Evolutionary conservation across 2,113 vertebrate genomes (phyloP).

Genomic region (Tachysurus vachellii): DNA sequence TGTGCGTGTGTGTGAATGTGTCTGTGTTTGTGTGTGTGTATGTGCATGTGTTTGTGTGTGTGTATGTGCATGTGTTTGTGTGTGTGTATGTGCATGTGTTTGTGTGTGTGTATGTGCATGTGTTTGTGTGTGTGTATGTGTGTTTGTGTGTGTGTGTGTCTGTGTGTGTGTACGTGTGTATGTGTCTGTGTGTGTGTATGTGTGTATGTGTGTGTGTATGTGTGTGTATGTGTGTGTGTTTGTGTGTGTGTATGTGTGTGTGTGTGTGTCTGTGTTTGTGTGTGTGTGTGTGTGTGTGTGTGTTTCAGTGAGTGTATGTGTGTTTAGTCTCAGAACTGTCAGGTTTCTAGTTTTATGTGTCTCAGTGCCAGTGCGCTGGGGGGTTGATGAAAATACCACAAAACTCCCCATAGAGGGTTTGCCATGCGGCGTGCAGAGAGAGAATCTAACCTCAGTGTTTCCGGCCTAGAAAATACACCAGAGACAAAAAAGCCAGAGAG

Average conservation of each 20-base stretch:
- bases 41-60: neutral
- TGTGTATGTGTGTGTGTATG: neutral
- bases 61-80: neutral
- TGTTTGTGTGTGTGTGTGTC: neutral
- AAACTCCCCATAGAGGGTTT: conserved; percentile 66
- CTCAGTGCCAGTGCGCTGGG: conserved; percentile 72
- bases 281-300: no score
- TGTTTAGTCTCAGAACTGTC: neutral
- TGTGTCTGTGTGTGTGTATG: neutral
- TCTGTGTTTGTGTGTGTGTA: neutral
- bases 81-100: neutral
- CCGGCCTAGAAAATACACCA: conserved; percentile 76
- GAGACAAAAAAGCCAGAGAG: conserved; percentile 72
- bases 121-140: no score
- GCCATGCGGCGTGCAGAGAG: conserved; percentile 81
- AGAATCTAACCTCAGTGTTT: conserved; percentile 80
- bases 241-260: no score
- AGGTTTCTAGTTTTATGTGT: neutral
- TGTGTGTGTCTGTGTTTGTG: no score
- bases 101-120: no score
- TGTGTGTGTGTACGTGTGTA: neutral
- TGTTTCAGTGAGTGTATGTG: no score
- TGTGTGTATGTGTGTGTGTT: neutral
- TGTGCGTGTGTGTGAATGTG: neutral
- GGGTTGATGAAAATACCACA: conserved; percentile 74